Evolutionary conservation across 64 coral and sea anemone genomes (phyloP).

Genomic region (Montipora sp.): DNA sequence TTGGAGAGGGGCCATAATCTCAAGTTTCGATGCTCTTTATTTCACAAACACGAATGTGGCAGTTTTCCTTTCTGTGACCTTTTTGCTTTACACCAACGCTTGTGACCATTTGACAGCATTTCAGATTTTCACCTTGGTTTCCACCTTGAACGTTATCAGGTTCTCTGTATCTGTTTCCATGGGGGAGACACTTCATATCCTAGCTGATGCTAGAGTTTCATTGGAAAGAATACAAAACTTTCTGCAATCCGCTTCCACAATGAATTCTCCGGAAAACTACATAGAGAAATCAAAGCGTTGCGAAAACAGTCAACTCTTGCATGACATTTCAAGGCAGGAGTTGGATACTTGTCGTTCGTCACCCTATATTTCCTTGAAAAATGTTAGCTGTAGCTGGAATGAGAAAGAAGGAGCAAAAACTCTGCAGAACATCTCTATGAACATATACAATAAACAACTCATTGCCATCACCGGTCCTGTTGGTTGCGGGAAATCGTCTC

Average conservation of each 20-base stretch:
- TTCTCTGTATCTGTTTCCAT: conserved; percentile 18
- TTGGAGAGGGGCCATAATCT: conserved; percentile 14
- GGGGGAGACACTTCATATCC: conserved; percentile 26
- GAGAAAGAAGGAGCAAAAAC: background rate
- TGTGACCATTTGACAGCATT: conserved; percentile 12
- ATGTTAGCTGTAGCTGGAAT: conserved; percentile 40
- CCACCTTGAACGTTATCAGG: conserved; percentile 9
- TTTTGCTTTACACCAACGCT: conserved; percentile 10
- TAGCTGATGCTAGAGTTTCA: conserved; percentile 38
- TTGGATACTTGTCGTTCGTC: background rate
- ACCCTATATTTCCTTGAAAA: background rate
- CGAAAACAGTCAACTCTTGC: background rate
- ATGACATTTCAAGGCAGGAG: background rate
- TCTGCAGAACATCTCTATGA: conserved; percentile 28
- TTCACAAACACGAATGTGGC: conserved; percentile 19
- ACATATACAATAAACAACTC: conserved; percentile 20
- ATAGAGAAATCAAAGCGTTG: background rate
- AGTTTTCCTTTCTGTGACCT: background rate
- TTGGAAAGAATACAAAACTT: conserved; percentile 34
- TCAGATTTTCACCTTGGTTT: conserved; percentile 28
- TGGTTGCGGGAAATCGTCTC: conserved; percentile 63
- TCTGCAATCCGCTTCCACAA: background rate
- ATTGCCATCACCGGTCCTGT: conserved; percentile 58
- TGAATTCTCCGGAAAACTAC: background rate
- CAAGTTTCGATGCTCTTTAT: conserved; percentile 32